These are phyloP conservation scores for Phaethon lepturus DNA, from an alignment of 2,113 vertebrate species.

Conservation along the genomic window DNA sequence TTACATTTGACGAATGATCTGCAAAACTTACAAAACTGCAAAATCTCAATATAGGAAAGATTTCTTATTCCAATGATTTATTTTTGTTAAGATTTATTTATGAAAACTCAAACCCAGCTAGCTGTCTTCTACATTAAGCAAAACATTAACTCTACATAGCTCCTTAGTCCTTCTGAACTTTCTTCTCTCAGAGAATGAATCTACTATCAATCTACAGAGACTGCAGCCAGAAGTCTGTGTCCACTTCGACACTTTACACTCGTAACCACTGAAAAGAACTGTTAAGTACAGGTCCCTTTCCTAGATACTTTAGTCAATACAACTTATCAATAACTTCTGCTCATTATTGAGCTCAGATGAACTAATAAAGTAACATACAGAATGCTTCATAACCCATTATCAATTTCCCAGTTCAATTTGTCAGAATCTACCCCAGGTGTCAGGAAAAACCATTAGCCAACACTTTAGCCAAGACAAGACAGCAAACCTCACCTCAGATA, in stretches of 20 bases:
- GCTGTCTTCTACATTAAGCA: neutral
- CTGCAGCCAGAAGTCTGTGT: neutral
- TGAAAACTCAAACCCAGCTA: neutral
- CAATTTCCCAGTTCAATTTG: neutral
- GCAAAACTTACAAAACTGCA: neutral
- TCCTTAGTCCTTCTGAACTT: neutral
- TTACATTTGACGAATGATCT: neutral
- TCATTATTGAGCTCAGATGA: neutral
- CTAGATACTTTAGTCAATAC: neutral
- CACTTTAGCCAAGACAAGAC: neutral
- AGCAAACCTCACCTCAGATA: neutral
- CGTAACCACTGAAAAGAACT: neutral
- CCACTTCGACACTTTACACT: neutral
- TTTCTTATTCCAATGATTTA: neutral
- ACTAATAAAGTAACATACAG: neutral
- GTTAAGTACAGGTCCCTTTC: neutral
- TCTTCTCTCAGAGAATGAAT: neutral
- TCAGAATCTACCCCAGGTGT: neutral
- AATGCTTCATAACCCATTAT: neutral
- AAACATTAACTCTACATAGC: neutral
- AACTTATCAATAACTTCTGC: neutral
- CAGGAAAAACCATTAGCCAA: neutral
- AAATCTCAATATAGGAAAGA: neutral
- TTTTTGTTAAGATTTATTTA: neutral
- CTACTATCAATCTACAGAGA: accelerated